These are phyloP conservation scores for Chironomus tepperi DNA, from an alignment of 1,140 invertebrate genomes.

Conservation along the genomic window DNA sequence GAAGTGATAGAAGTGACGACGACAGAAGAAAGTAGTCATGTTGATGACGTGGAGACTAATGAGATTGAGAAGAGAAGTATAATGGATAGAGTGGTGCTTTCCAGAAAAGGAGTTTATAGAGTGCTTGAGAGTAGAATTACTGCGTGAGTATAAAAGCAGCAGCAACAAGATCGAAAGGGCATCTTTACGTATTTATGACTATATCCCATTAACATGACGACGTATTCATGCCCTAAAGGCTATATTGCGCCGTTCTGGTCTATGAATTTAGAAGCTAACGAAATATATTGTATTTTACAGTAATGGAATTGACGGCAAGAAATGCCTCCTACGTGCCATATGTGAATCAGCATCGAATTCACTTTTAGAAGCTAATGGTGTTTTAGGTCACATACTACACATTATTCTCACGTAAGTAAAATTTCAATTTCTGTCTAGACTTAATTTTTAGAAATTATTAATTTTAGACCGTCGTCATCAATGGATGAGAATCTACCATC, in stretches of 20 bases:
- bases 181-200: too few species aligned
- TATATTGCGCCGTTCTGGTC: too few species aligned
- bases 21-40: conserved; percentile 23
- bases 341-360: conserved; percentile 41
- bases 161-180: too few species aligned
- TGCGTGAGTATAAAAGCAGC: conserved; percentile 32
- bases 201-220: too few species aligned
- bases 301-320: conserved; percentile 43
- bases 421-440: too few species aligned
- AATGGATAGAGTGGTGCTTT: conserved; percentile 30
- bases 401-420: conserved; percentile 43
- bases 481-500: conserved; percentile 43
- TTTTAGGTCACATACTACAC: conserved; percentile 44
- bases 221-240: too few species aligned
- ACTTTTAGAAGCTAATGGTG: conserved; percentile 40
- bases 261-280: conserved; percentile 33
- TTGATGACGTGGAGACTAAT: background rate
- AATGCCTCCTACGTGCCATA: conserved; percentile 43
- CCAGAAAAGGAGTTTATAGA: background rate
- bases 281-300: conserved; percentile 25
- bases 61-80: background rate
- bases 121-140: background rate
- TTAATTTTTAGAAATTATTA: background rate
- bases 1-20: conserved; percentile 30
- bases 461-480: conserved; percentile 46